phyloP scores from a whole-genome alignment of 2,888 invertebrate genomes.

The Hartigia nigra region DNA sequence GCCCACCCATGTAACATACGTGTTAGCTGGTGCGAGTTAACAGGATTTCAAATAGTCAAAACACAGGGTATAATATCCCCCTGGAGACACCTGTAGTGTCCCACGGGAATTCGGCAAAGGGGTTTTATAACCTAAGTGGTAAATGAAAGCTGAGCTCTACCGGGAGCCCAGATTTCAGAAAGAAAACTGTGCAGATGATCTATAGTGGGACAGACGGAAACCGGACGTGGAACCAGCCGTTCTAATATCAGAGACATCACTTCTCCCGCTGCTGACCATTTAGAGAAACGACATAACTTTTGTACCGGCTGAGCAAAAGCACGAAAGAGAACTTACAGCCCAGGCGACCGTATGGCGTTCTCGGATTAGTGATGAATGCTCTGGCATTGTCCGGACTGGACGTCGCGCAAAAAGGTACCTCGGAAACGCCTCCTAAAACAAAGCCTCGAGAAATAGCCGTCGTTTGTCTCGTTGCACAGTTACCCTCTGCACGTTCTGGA shows the following conservation, averaged over 20 bases:
- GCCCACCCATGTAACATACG: constrained; percentile 10
- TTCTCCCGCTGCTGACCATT: neutral
- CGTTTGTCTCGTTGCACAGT: constrained; percentile 34
- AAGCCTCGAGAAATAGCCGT: constrained; percentile 44
- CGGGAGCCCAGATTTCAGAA: neutral
- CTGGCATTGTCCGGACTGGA: constrained; percentile 45
- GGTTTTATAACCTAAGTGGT: neutral
- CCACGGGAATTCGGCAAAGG: constrained; percentile 14
- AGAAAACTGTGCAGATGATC: neutral
- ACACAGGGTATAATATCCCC: constrained; percentile 17
- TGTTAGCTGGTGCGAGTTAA: constrained; percentile 24
- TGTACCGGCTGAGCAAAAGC: neutral
- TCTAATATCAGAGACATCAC: neutral
- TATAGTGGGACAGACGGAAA: neutral
- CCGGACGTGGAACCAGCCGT: neutral
- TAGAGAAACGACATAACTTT: neutral
- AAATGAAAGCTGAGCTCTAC: neutral
- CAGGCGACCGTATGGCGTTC: constrained; percentile 31
- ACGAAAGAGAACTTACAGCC: neutral
- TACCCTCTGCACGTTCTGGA: constrained; percentile 17
- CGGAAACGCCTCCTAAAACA: constrained; percentile 54
- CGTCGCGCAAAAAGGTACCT: constrained; percentile 47
- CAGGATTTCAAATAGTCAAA: constrained; percentile 24
- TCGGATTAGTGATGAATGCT: constrained; percentile 42
- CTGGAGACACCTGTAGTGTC: constrained; percentile 20